phyloP scores from a whole-genome alignment of 2,797 vertebrate genomes.

The Enteromius radiatus region DNA sequence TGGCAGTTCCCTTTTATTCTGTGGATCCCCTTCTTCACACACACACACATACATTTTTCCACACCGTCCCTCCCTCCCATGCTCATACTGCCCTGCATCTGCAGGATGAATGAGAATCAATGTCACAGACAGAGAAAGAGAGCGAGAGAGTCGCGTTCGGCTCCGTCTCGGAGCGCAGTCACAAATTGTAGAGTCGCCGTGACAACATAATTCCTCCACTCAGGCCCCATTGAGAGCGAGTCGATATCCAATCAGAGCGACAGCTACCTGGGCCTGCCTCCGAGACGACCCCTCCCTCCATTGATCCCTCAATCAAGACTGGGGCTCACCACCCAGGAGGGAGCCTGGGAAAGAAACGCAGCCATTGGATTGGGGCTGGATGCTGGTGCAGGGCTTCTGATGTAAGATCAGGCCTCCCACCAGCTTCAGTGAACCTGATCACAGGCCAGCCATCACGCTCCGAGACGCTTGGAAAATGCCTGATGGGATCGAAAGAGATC shows the following conservation, averaged over 20 bases:
- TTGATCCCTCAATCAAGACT: conserved; percentile 83
- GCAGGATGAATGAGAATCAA: conserved; percentile 72
- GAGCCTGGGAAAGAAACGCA: conserved; percentile 54
- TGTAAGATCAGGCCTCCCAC: conserved; percentile 45
- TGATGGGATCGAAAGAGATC: conserved; percentile 5
- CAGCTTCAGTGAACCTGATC: conserved; percentile 19
- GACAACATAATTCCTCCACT: conserved; percentile 89
- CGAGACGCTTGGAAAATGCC: neutral
- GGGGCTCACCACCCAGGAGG: conserved; percentile 67
- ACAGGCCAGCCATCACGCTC: conserved; percentile 8
- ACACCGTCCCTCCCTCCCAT: conserved; percentile 45
- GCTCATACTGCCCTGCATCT: conserved; percentile 62
- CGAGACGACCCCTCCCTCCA: conserved; percentile 77
- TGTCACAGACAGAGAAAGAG: conserved; percentile 69
- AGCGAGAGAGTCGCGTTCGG: conserved; percentile 45
- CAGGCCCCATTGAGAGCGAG: conserved; percentile 81
- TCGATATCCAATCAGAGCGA: conserved; percentile 85
- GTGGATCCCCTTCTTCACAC: conserved; percentile 26
- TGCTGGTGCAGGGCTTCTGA: conserved; percentile 45
- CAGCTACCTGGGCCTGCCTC: conserved; percentile 79
- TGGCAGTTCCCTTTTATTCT: conserved; percentile 47
- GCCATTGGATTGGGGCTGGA: conserved; percentile 45
- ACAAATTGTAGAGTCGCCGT: conserved; percentile 84
- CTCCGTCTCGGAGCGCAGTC: conserved; percentile 76
- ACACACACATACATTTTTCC: conserved; percentile 43